Evolutionary conservation across 2,888 invertebrate genomes (phyloP), one percentile per base, ranked within the genome.

Genomic region (Terebella lapidaria): DNA sequence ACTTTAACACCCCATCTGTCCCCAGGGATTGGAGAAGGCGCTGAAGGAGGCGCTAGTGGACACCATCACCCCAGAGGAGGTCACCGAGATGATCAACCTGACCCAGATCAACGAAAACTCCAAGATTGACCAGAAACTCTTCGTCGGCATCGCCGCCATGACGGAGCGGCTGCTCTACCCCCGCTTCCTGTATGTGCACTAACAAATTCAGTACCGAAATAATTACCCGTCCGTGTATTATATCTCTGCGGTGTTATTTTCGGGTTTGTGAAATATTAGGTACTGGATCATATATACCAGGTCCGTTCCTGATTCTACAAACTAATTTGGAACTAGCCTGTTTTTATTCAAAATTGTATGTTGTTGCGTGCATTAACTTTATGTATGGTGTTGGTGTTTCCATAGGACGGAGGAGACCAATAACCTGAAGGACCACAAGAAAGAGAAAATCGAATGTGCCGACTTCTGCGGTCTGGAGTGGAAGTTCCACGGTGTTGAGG

Each of bases 101-200:
- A 64, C 74, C 22, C 69, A 71, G 27, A 62, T 78, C 18, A 60
- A 67, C 0, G 66, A 71, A 3, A 66, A 69, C 28, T 65, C 70
- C 2, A 61, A 65, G 29, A 66, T 78, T 0, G 75, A 76, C 63
- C 65, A 67, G 49, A 69, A 70, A 59, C 67, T 76, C 22, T 78
- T 77, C 59, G 65, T 70, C 24, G 77, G 77, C 20, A 67, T 76
- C 28, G 70, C 76, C 15, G 77, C 77, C 10, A 64, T 75, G 27
- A 72, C 74, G 5, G 78, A 78, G 62, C 58, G 78, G 54, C 67
- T 76, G n/a, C 70, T 77, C 5, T 77, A 76, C 56, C 73, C 74
- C 20, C 62, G 71, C 55, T 76, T 71, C 69, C 67, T 74, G 77
- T 76, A 69, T 69, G 73, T 74, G 22, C 5, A 5, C 10, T 15